Percentiles rank a stretch among this genome's conserved stretches.
phyloP scores from a whole-genome alignment of 2,888 invertebrate genomes.

The Eristalis pertinax region DNA sequence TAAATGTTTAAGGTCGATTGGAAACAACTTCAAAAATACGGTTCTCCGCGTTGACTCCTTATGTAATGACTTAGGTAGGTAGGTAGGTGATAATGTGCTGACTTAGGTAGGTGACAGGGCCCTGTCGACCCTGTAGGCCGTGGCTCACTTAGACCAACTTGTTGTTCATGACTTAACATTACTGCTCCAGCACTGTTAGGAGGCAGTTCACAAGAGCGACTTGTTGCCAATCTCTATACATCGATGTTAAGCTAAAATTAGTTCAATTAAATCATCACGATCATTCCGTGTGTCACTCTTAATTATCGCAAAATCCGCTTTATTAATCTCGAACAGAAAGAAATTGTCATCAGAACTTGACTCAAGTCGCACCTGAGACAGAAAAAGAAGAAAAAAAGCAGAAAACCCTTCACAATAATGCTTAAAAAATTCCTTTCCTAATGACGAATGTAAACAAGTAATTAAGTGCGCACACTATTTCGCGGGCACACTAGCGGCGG shows the following conservation, averaged over 20 bases:
- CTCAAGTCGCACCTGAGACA: conserved; percentile 1
- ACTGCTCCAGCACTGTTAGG: no score
- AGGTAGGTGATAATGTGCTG: no score
- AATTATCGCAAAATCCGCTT: conserved; percentile 18
- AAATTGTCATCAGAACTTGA: neutral
- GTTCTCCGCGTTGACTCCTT: no score
- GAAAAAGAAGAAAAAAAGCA: neutral
- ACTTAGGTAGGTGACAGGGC: no score
- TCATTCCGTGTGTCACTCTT: neutral
- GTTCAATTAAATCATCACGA: neutral
- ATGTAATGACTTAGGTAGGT: no score
- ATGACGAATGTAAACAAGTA: conserved; percentile 73
- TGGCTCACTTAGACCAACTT: no score
- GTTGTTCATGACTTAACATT: no score
- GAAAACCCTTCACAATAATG: conserved; percentile 2
- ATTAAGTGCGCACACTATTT: conserved; percentile 64
- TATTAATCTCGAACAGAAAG: neutral
- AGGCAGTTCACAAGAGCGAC: neutral
- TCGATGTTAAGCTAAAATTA: neutral
- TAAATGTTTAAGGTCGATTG: no score
- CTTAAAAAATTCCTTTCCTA: conserved; percentile 49
- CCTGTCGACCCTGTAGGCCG: no score
- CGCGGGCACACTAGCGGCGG: conserved; percentile 1
- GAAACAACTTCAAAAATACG: no score
- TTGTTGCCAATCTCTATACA: neutral